These are phyloP conservation scores for Microcebus ravelobensis DNA, from an alignment of 2,113 vertebrate genomes.

Conservation along the genomic window DNA sequence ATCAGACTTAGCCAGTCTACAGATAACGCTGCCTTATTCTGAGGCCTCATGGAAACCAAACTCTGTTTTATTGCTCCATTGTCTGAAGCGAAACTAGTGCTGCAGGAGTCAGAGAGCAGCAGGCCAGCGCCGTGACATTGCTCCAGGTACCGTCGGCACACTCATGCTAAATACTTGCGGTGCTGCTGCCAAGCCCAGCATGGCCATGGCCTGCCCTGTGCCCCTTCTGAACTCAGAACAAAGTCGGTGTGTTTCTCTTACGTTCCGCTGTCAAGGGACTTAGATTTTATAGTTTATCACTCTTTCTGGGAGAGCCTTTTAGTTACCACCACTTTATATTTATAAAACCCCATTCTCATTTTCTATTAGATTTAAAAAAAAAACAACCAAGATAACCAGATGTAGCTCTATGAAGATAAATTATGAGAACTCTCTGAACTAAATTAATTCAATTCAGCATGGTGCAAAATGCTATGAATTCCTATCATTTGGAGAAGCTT, in stretches of 20 bases:
- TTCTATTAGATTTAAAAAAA: neutral
- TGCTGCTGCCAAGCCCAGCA: no score
- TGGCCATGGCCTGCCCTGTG: neutral
- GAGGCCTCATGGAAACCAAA: neutral
- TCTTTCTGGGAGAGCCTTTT: neutral
- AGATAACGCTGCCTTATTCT: neutral
- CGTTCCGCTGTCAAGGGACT: neutral
- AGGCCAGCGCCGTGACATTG: rapidly evolving
- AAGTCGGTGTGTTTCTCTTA: neutral
- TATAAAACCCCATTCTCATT: neutral
- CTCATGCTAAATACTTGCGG: neutral
- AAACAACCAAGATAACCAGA: neutral
- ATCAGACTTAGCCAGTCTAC: neutral
- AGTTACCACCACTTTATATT: neutral
- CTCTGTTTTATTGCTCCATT: neutral
- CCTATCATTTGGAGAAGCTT: no score
- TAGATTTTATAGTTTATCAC: neutral
- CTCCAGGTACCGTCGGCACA: neutral
- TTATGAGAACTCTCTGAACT: no score
- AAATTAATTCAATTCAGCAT: no score
- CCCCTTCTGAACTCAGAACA: neutral
- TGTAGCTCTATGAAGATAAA: no score
- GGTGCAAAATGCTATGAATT: no score
- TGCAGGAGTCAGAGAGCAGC: neutral
- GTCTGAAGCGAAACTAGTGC: neutral